Evolutionary conservation across 2,113 vertebrate species (phyloP).

Genomic region (Telmatochromis brachygnathus): DNA sequence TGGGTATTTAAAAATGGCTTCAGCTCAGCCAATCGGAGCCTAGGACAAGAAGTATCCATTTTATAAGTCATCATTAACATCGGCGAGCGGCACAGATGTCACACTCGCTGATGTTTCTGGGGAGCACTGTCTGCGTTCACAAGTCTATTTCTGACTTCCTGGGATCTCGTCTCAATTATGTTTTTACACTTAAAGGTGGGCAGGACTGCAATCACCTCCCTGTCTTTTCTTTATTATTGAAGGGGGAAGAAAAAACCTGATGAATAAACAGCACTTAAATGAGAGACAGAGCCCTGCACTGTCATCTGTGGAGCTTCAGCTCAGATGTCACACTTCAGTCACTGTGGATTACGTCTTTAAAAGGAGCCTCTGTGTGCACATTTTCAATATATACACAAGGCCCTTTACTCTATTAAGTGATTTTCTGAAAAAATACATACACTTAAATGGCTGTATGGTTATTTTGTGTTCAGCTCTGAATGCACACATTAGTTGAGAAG

Average conservation of each 20-base stretch:
- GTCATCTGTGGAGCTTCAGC: slow-evolving; percentile 38
- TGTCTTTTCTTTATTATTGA: neutral
- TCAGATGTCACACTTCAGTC: slow-evolving; percentile 45
- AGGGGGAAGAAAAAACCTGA: neutral
- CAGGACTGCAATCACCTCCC: neutral
- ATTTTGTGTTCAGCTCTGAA: neutral
- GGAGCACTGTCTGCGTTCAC: neutral
- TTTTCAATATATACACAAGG: neutral
- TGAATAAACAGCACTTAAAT: slow-evolving; percentile 22
- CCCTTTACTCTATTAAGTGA: neutral
- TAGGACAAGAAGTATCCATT: slow-evolving; percentile 8
- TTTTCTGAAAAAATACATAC: neutral
- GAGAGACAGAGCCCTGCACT: slow-evolving; percentile 4
- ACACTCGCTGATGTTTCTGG: neutral
- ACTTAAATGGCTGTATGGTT: neutral
- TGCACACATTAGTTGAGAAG: neutral
- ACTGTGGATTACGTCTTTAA: slow-evolving; percentile 35
- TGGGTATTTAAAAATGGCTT: slow-evolving; percentile 23
- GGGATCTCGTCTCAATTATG: neutral
- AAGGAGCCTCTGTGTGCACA: neutral
- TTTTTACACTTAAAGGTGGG: neutral
- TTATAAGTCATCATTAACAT: slow-evolving; percentile 32
- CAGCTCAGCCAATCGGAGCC: slow-evolving; percentile 1
- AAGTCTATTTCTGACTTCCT: neutral
- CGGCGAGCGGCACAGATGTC: slow-evolving; percentile 16